Conservation (phyloP, 2,888 invertebrate genomes). For the Agrotis segetum region DNA sequence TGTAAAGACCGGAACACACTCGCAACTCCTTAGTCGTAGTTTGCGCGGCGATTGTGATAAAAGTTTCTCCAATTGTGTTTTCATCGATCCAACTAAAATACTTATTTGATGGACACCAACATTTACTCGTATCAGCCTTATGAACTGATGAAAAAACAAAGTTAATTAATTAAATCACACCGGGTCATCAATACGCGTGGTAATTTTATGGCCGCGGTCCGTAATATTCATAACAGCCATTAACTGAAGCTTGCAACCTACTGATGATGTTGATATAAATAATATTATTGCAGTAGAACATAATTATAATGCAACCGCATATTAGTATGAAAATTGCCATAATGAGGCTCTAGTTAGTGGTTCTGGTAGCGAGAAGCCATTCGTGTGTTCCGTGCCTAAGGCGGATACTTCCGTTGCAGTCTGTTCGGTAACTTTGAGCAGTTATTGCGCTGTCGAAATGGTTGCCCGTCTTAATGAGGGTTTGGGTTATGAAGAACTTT, state of each 20-base stretch:
- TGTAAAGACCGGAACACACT: slow-evolving; percentile 45
- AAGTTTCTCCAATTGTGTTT: slow-evolving; percentile 8
- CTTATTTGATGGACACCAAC: not conserved
- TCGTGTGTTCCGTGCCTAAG: slow-evolving; percentile 47
- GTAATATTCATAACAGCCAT: slow-evolving; percentile 37
- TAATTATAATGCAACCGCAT: slow-evolving; percentile 29
- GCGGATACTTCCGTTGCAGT: slow-evolving; percentile 51
- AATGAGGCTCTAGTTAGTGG: slow-evolving; percentile 33
- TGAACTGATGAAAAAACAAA: slow-evolving; percentile 20
- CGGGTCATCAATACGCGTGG: slow-evolving; percentile 29
- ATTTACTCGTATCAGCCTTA: not conserved
- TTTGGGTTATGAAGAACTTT: slow-evolving; percentile 35
- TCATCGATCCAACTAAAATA: not conserved
- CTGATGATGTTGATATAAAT: slow-evolving; percentile 26
- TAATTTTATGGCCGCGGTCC: slow-evolving; percentile 30
- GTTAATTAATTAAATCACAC: slow-evolving; percentile 21
- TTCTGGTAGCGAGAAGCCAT: slow-evolving; percentile 35
- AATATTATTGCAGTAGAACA: slow-evolving; percentile 29
- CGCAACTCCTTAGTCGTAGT: slow-evolving; percentile 1
- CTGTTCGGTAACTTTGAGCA: slow-evolving; percentile 49
- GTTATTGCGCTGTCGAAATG: slow-evolving; percentile 60
- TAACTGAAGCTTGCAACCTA: slow-evolving; percentile 23
- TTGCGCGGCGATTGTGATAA: slow-evolving; percentile 10
- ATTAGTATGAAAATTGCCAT: slow-evolving; percentile 34
- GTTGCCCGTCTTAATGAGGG: slow-evolving; percentile 53